Evolutionary conservation across 2,113 vertebrate genomes (phyloP).

Genomic region (human (Homo sapiens)): DNA sequence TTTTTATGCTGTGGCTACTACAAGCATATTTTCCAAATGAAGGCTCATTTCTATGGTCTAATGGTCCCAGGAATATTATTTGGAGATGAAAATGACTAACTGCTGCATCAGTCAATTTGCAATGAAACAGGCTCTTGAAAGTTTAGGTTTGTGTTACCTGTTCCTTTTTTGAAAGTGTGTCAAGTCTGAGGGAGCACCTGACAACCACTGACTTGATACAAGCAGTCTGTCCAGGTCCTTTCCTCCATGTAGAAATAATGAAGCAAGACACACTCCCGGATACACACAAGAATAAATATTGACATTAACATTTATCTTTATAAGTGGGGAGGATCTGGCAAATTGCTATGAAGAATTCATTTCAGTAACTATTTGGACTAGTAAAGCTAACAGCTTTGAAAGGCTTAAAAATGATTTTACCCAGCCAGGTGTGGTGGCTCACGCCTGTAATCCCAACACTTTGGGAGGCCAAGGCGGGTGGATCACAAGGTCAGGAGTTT

Average conservation of each 20-base stretch:
- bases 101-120: not conserved
- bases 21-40: not conserved
- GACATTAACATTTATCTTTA: not conserved
- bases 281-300: not conserved
- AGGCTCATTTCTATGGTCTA: not conserved
- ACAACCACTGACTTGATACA: not conserved
- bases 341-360: constrained; percentile 3
- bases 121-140: not conserved
- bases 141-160: not conserved
- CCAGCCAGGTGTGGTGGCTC: too few relatives aligned
- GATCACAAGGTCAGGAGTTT: too few relatives aligned
- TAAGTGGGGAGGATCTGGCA: constrained; percentile 9
- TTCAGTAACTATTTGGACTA: constrained; percentile 47
- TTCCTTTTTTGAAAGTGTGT: not conserved
- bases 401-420: not conserved
- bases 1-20: not conserved
- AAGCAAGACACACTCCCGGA: not conserved
- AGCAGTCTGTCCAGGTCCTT: not conserved
- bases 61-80: not conserved
- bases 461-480: too few relatives aligned
- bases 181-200: not conserved
- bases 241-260: not conserved
- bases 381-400: constrained; percentile 47
- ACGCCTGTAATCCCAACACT: too few relatives aligned
- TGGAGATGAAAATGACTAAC: constrained; percentile 22